A percentile compares a stretch with the other conserved stretches of the same genome.
Conservation (phyloP, 2,113 vertebrate genomes). For the Stictonetta naevosa region DNA sequence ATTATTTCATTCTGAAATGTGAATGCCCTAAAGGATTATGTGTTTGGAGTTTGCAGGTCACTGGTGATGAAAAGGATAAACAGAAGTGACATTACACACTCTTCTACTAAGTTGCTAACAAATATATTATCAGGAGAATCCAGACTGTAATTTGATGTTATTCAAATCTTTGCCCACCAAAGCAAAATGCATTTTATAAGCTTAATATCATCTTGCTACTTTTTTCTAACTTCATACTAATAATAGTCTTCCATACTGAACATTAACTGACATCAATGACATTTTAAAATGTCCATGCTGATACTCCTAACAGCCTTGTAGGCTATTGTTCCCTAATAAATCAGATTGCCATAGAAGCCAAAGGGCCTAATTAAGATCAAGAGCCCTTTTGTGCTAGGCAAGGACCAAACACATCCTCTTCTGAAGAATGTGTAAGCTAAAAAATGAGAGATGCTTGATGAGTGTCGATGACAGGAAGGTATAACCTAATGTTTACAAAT, state of each 20-base stretch:
- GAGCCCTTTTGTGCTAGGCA: neutral
- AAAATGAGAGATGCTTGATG: neutral
- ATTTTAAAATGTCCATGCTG: neutral
- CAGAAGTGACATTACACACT: neutral
- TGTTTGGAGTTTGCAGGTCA: conserved; percentile 26
- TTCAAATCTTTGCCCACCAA: neutral
- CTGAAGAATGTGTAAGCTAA: neutral
- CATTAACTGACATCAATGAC: neutral
- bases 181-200: neutral
- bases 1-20: conserved; percentile 1
- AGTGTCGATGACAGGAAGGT: neutral
- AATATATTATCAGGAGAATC: neutral
- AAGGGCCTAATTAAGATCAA: neutral
- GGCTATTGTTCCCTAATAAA: neutral
- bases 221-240: neutral
- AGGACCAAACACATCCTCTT: neutral
- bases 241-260: neutral
- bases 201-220: neutral
- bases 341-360: neutral
- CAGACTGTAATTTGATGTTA: neutral
- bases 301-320: neutral
- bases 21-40: conserved; percentile 5
- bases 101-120: neutral
- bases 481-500: neutral
- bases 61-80: conserved; percentile 36